These are phyloP conservation scores for Trichomycterus rosablanca DNA, from an alignment of 2,113 vertebrate species.

Conservation along the genomic window DNA sequence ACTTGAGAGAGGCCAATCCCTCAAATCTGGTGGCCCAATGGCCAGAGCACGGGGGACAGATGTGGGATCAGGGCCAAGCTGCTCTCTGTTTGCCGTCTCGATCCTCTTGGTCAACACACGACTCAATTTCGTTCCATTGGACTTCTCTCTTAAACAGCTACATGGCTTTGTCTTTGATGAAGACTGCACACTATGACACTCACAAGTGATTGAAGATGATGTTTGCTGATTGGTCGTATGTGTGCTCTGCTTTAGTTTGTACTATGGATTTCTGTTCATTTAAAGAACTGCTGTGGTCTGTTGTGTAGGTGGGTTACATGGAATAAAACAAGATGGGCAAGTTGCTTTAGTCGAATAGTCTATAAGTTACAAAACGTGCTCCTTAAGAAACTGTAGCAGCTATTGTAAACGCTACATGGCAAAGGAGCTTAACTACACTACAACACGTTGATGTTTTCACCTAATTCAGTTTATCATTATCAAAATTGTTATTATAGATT, in stretches of 20 bases:
- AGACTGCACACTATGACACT: constrained; percentile 49
- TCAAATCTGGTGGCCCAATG: constrained; percentile 52
- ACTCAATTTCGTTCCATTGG: constrained; percentile 48
- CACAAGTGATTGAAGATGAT: constrained; percentile 47
- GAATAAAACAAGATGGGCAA: not conserved
- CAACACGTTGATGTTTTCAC: too few relatives aligned
- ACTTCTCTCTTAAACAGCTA: constrained; percentile 52
- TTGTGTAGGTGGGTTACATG: constrained; percentile 16
- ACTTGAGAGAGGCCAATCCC: constrained; percentile 61
- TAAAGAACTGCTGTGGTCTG: constrained; percentile 31
- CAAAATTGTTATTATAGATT: too few relatives aligned
- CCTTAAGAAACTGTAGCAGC: too few relatives aligned
- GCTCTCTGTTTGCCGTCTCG: constrained; percentile 56
- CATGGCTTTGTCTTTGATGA: constrained; percentile 57
- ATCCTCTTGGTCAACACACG: constrained; percentile 64
- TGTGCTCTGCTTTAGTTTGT: constrained; percentile 23
- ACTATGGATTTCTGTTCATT: constrained; percentile 10
- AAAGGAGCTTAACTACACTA: too few relatives aligned
- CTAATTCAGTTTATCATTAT: too few relatives aligned
- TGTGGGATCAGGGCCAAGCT: constrained; percentile 61
- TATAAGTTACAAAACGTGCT: too few relatives aligned
- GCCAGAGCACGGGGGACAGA: constrained; percentile 57
- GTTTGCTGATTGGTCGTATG: constrained; percentile 53
- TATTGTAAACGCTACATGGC: too few relatives aligned
- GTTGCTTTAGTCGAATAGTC: not conserved